A percentile compares a stretch with the other conserved stretches of the same genome.
phyloP scores from a whole-genome alignment of 1,140 invertebrate genomes.

The Lepeophtheirus salmonis region DNA sequence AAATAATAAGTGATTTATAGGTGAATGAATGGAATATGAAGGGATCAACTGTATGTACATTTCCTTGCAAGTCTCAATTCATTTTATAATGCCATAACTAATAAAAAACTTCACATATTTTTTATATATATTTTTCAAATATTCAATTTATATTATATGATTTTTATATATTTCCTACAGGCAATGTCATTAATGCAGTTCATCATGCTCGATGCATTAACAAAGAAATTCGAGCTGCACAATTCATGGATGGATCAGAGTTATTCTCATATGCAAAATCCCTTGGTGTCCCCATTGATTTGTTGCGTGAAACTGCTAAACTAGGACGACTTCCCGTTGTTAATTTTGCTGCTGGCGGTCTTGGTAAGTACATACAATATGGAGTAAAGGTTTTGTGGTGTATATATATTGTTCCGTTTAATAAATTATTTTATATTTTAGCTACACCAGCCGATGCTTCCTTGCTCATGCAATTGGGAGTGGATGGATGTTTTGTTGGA shows the following conservation, averaged over 20 bases:
- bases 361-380: not conserved
- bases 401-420: not conserved
- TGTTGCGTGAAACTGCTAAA: constrained; percentile 9
- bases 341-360: constrained; percentile 14
- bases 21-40: too few species aligned
- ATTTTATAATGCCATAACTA: too few species aligned
- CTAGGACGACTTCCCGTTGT: constrained; percentile 11
- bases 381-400: not conserved
- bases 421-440: not conserved
- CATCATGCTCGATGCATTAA: constrained; percentile 13
- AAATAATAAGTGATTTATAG: too few species aligned
- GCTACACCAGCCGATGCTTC: constrained; percentile 14
- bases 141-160: too few species aligned
- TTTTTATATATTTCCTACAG: not conserved
- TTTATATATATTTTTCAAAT: too few species aligned
- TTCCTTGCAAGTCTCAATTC: too few species aligned
- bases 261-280: constrained; percentile 5
- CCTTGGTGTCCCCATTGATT: not conserved
- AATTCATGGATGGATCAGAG: constrained; percentile 10
- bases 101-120: too few species aligned
- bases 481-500: constrained; percentile 15
- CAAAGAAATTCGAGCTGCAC: not conserved
- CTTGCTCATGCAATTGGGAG: constrained; percentile 14
- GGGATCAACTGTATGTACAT: too few species aligned
- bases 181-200: constrained; percentile 12